Evolutionary conservation across 30 jellyfish, hydroid and myxozoan species (phyloP).

Genomic region (Catostylus mosaicus): DNA sequence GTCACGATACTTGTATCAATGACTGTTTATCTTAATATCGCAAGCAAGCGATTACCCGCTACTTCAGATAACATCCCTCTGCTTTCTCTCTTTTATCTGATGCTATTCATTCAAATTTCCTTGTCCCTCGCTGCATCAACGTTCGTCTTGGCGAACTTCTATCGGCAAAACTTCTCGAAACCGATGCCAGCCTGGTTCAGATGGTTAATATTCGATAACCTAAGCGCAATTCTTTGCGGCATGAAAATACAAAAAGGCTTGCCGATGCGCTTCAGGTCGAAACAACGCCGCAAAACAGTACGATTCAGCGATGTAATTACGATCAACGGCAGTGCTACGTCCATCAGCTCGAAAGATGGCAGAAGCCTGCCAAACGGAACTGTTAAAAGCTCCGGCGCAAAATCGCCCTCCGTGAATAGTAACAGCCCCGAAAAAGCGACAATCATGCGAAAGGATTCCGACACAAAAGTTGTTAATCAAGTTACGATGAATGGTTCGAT

Average conservation of each 20-base stretch:
- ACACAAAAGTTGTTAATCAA: neutral
- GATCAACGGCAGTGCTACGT: constrained; percentile 65
- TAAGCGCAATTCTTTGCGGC: constrained; percentile 67
- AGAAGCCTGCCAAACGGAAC: constrained; percentile 28
- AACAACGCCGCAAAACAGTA: constrained; percentile 62
- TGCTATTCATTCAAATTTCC: constrained; percentile 63
- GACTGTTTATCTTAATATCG: constrained; percentile 77
- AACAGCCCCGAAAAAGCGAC: neutral
- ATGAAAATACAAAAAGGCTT: neutral
- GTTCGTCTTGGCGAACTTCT: constrained; percentile 56
- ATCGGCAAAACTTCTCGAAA: constrained; percentile 55
- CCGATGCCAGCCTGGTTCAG: constrained; percentile 80
- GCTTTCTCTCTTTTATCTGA: constrained; percentile 64
- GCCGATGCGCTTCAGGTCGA: neutral
- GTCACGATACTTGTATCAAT: constrained; percentile 76
- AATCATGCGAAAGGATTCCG: neutral
- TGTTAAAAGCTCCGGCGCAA: neutral
- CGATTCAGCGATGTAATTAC: constrained; percentile 69
- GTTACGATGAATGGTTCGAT: constrained; percentile 17
- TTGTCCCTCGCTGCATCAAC: constrained; percentile 78
- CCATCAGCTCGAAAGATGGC: constrained; percentile 5
- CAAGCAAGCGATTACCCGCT: constrained; percentile 72
- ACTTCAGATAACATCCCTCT: constrained; percentile 83
- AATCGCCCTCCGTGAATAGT: neutral
- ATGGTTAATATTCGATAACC: constrained; percentile 51